These are phyloP conservation scores for Oncorhynchus gorbuscha DNA, from an alignment of 2,113 vertebrate genomes.

Conservation along the genomic window DNA sequence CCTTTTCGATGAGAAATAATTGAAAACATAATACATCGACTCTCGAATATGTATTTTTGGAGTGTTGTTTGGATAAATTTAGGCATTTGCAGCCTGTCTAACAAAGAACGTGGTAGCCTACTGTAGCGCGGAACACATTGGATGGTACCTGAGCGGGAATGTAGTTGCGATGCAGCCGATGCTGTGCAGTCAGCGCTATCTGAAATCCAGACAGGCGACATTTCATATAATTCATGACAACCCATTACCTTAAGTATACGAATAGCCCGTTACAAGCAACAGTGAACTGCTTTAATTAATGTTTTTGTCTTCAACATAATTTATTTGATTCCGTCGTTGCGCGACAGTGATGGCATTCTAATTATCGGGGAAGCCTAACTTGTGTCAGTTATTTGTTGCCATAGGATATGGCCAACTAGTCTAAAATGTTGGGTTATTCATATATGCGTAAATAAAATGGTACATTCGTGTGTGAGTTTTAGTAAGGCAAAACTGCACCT, in stretches of 20 bases:
- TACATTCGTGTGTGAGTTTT: too few species aligned
- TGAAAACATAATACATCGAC: not conserved
- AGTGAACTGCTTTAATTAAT: not conserved
- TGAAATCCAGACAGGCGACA: constrained; percentile 61
- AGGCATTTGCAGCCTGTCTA: not conserved
- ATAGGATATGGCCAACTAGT: too few species aligned
- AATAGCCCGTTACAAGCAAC: constrained; percentile 28
- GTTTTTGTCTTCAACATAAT: constrained; percentile 3
- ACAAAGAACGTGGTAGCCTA: not conserved
- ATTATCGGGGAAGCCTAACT: not conserved
- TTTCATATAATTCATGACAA: constrained; percentile 60
- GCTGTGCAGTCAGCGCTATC: constrained; percentile 19
- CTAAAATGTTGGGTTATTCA: too few species aligned
- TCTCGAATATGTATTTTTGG: not conserved
- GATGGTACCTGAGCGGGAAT: constrained; percentile 24
- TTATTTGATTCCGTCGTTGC: constrained; percentile 20
- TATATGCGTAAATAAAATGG: too few species aligned
- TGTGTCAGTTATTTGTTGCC: too few species aligned
- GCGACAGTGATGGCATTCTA: constrained; percentile 49
- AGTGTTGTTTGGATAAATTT: not conserved
- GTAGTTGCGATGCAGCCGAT: not conserved
- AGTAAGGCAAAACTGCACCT: too few species aligned
- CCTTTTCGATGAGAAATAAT: not conserved
- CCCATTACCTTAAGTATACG: constrained; percentile 26
- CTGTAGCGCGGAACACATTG: not conserved